Base-by-base conservation (phyloP, 2,113 vertebrate genomes). In the Glareola pratincola region DNA sequence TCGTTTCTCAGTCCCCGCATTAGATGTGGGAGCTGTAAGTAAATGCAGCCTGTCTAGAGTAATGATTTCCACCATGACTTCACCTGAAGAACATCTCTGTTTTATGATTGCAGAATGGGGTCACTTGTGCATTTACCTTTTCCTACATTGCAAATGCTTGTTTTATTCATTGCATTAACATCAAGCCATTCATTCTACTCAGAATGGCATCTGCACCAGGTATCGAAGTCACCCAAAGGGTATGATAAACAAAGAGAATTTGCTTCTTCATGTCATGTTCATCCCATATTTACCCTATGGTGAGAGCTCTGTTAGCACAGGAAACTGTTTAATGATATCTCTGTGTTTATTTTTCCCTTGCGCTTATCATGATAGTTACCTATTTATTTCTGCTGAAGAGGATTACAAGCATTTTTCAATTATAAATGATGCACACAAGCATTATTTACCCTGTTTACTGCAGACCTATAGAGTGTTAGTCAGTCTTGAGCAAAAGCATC, bases 321-420 rank as follows among this genome's bases (percentile, higher is more conserved):
- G 92, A 94, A 95, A 39, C 79, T 81, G 67, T 78, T 80, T 93
- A 95, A 91, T 85, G 82, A 64, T 91, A 78, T 73, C 68, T 90
- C 74, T 82, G 6, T 87, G 75, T 96, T 97, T 97, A 64, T 95
- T 98, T 96, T 96, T 75, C 79, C 82, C 79, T 87, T 88, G 69
- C 3, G 12, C 32, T 85, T 94, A 83, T 67, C 50, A 18, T 80
- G 79, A 64, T 74, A 77, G 89, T 87, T 94, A 85, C 89, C 80
- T 88, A 45, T 97, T 96, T 96, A 93, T 90, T 94, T 91, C 59
- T 82, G 45, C 91, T 90, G 88, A 84, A 89, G 88, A 91, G 77
- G 83, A 96, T 95, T 97, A 95, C 75, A 94, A 88, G 68, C 79
- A 78, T 91, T 92, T 94, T 96, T 95, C 96, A 96, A 84, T 97